Evolutionary conservation across 2,888 invertebrate genomes (phyloP), one percentile per base, ranked within the genome.

Genomic region (Octodonta nipae): DNA sequence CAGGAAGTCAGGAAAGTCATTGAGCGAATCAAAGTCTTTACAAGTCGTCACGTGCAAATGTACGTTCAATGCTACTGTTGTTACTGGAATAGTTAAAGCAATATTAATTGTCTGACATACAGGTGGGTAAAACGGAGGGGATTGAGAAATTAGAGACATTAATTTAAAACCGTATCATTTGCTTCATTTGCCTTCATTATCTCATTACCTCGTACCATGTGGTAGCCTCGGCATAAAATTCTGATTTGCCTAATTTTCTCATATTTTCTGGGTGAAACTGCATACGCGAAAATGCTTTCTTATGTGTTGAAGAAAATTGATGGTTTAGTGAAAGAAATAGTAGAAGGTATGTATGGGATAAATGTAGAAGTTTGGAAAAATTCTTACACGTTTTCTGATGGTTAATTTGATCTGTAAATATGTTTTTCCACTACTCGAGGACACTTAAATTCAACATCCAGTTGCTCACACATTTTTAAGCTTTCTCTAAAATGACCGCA

Each of bases 151-250:
- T n/a, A n/a, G n/a, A n/a, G n/a, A n/a, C n/a, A 28, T 28, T 15
- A 14, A 15, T 28, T 28, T 15, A 28, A 12, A 17, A 15, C 28
- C 15, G 6, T 7, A 28, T 28, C 15, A 4, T 15, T 28, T 28
- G 28, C 14, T 28, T 15, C 15, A 28, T 15, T 28, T 15, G 28
- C 15, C 15, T 28, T 28, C 28, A 28, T n/a, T 15, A 15, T 15
- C 28, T 28, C 28, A 11, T 28, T n/a, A n/a, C n/a, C n/a, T n/a
- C n/a, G n/a, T n/a, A 28, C 28, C 15, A 28, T n/a, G 15, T 14
- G 28, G 28, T 28, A 28, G 28, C 15, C 28, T 28, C 15, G 10
- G 15, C 14, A 28, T 15, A 15, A 28, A 27, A 27, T 13, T 27
- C 13, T 15, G 15, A 28, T 15, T 13, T 27, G 27, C 13, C 12